Conservation (phyloP, 2,113 vertebrate species). For the Tachysurus vachellii region DNA sequence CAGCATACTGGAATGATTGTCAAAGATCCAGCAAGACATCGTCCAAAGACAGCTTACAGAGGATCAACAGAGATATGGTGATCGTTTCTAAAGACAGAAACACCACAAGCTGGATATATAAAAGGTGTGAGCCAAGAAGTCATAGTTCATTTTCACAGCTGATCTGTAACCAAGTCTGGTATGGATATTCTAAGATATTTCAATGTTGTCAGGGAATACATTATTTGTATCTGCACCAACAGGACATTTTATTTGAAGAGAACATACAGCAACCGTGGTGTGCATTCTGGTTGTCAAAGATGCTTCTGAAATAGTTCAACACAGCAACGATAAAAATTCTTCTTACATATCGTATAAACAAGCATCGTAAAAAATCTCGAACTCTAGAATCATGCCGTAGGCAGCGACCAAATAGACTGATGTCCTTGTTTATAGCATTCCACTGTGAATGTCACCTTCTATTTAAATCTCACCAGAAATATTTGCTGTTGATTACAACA, state of each 20-base stretch:
- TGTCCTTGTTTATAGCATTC: conserved; percentile 37
- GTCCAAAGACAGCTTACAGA: conserved; percentile 17
- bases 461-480: conserved; percentile 49
- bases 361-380: not conserved
- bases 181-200: not conserved
- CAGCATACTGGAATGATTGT: conserved; percentile 12
- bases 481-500: conserved; percentile 47
- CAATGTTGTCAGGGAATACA: conserved; percentile 9
- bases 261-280: not conserved
- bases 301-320: not conserved
- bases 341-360: not conserved
- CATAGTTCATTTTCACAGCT: conserved; percentile 28
- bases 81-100: conserved; percentile 32
- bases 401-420: conserved; percentile 17
- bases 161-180: not conserved
- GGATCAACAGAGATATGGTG: conserved; percentile 30
- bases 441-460: conserved; percentile 47
- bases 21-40: conserved; percentile 6
- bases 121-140: conserved; percentile 15
- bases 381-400: not conserved
- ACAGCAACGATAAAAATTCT: conserved; percentile 8
- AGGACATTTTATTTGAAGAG: not conserved
- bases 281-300: not conserved
- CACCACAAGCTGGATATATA: conserved; percentile 2
- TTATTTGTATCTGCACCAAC: not conserved